Percentiles rank a stretch among this genome's conserved stretches.
These are phyloP conservation scores for Plecotus auritus DNA, from an alignment of 2,113 vertebrate genomes.

Conservation along the genomic window DNA sequence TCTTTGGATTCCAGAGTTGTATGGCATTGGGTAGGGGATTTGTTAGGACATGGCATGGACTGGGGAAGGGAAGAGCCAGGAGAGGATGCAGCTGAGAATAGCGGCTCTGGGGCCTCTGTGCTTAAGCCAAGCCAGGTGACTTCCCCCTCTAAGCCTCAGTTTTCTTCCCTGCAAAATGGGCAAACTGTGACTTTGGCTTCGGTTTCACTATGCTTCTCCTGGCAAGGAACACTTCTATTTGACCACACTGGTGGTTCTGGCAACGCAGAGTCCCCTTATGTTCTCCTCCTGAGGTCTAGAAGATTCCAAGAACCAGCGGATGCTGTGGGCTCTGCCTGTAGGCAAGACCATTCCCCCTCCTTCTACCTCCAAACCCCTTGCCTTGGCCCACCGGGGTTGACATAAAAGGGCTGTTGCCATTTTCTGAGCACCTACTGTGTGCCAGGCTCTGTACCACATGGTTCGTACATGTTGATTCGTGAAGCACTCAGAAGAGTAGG, in stretches of 20 bases:
- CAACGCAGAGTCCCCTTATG: rapidly evolving
- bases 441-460: not conserved
- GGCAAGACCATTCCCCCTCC: not conserved
- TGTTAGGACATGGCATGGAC: not conserved
- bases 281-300: not conserved
- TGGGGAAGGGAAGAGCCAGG: too few relatives aligned
- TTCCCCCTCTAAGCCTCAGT: not conserved
- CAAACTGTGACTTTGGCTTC: not conserved
- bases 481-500: too few relatives aligned
- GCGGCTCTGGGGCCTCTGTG: not conserved
- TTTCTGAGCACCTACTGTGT: not conserved
- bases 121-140: not conserved
- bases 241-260: not conserved
- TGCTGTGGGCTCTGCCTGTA: not conserved
- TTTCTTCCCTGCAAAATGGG: not conserved
- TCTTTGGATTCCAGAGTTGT: not conserved
- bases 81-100: not conserved
- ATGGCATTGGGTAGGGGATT: not conserved
- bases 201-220: not conserved
- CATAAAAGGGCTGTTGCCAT: rapidly evolving
- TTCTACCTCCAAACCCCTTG: not conserved
- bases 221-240: not conserved
- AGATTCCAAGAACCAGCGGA: not conserved
- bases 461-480: not conserved
- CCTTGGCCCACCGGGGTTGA: not conserved